Evolutionary conservation across 2,797 vertebrate genomes (phyloP).

Genomic region (Mormyrus proboscirostris): DNA sequence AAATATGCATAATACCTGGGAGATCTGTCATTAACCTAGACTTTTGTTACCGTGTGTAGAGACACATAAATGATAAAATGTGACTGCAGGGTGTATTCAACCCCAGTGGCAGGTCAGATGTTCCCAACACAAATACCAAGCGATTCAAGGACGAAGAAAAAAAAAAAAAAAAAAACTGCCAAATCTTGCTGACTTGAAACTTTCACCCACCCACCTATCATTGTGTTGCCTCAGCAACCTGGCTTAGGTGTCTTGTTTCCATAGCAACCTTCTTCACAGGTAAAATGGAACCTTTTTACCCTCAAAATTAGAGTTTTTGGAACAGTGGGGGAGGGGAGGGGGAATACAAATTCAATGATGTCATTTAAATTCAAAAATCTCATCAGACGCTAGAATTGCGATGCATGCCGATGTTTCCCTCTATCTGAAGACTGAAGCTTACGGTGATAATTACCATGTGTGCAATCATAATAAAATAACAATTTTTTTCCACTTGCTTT

Average conservation of each 20-base stretch:
- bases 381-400: neutral
- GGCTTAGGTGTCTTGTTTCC: constrained; percentile 39
- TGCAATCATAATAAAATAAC: neutral
- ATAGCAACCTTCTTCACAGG: constrained; percentile 42
- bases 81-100: neutral
- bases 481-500: neutral
- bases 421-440: neutral
- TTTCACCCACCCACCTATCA: constrained; percentile 28
- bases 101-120: constrained; percentile 4
- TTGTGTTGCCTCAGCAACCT: constrained; percentile 48
- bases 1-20: neutral
- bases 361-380: neutral
- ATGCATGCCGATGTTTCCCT: neutral
- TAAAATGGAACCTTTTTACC: constrained; percentile 26
- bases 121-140: constrained; percentile 3
- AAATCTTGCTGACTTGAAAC: constrained; percentile 34
- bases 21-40: constrained; percentile 12
- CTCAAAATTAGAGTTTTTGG: neutral
- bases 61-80: constrained; percentile 6
- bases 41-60: neutral
- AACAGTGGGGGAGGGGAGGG: neutral
- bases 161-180: constrained; percentile 3
- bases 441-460: neutral
- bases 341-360: neutral
- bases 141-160: neutral